These are phyloP conservation scores for Orthonevra nobilis DNA, from an alignment of 2,888 invertebrate genomes.

Conservation along the genomic window DNA sequence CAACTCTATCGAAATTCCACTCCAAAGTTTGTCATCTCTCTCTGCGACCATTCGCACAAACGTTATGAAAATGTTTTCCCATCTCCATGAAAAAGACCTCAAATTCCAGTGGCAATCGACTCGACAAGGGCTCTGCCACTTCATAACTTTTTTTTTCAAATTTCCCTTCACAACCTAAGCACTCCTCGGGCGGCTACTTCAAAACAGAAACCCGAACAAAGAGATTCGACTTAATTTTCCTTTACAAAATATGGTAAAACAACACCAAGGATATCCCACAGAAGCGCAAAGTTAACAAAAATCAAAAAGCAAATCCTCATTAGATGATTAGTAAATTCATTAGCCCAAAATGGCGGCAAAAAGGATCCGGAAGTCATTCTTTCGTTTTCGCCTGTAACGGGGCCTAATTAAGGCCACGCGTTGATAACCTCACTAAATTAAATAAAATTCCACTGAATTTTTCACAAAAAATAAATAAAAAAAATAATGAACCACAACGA, in stretches of 20 bases:
- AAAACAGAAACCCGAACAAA: not conserved
- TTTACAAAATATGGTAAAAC: not conserved
- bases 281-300: not conserved
- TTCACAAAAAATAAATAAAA: not conserved
- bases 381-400: not conserved
- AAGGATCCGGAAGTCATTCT: not conserved
- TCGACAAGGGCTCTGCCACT: not conserved
- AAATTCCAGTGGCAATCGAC: constrained; percentile 18
- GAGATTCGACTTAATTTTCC: not conserved
- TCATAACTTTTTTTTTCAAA: not conserved
- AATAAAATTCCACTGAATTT: not conserved
- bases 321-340: constrained; percentile 17
- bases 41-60: not conserved
- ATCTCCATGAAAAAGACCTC: constrained; percentile 5
- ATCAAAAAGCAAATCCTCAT: constrained; percentile 1
- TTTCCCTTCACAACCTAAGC: not conserved
- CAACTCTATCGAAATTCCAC: too few relatives aligned
- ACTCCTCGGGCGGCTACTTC: not conserved
- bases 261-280: not conserved
- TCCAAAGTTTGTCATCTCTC: constrained; percentile 7
- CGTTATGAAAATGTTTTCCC: constrained; percentile 30
- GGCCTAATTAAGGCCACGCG: constrained; percentile 17
- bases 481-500: not conserved
- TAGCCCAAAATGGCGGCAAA: not conserved
- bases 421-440: not conserved